These are phyloP conservation scores for Nesogale talazaci DNA, from an alignment of 2,113 vertebrate genomes.

Conservation along the genomic window DNA sequence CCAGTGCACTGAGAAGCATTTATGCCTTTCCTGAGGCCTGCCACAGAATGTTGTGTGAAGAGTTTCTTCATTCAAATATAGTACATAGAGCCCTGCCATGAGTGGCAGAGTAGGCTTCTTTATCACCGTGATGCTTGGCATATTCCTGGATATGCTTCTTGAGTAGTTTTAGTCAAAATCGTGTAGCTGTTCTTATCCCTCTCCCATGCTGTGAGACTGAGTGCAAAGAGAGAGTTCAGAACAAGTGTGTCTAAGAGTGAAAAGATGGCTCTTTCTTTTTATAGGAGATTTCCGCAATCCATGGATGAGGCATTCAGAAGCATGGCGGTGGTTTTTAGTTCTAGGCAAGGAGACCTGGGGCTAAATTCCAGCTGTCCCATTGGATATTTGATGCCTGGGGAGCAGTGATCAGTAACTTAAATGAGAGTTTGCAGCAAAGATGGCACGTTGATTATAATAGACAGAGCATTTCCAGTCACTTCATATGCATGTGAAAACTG, in stretches of 20 bases:
- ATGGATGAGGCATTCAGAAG: background rate
- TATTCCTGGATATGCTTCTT: background rate
- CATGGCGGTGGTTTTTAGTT: background rate
- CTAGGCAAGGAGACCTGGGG: background rate
- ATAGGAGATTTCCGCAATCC: background rate
- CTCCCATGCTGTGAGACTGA: background rate
- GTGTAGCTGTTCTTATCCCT: background rate
- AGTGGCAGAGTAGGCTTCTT: background rate
- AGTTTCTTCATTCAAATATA: constrained; percentile 26
- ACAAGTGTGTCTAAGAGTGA: background rate
- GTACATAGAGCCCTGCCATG: background rate
- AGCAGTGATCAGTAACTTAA: background rate
- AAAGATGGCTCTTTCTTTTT: background rate
- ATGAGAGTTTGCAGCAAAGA: background rate
- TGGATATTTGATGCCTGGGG: background rate
- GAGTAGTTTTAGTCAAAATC: constrained; percentile 10
- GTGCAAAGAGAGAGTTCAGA: constrained; percentile 8
- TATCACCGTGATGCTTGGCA: background rate
- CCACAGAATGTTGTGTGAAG: constrained; percentile 21
- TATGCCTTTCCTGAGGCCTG: constrained; percentile 9
- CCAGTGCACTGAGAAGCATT: background rate
- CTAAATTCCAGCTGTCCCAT: background rate
- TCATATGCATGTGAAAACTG: background rate
- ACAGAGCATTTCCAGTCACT: background rate
- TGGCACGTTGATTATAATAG: background rate